phyloP scores from a whole-genome alignment of 53 echinoderm and acorn worm genomes.

The Actinopyga echinites region DNA sequence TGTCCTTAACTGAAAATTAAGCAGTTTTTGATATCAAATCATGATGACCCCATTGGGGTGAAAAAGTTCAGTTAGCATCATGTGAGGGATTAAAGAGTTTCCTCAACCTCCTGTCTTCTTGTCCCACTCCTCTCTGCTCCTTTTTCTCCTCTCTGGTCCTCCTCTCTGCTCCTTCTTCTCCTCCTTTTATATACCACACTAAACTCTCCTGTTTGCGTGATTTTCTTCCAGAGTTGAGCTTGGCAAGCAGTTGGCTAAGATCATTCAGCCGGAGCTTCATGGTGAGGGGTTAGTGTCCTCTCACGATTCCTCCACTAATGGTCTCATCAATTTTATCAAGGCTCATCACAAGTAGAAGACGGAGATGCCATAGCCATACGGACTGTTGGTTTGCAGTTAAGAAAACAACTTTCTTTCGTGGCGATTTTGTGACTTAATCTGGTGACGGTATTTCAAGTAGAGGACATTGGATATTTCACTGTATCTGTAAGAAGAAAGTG shows the following conservation, averaged over 20 bases:
- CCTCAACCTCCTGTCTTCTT: neutral
- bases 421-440: no score
- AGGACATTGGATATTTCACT: no score
- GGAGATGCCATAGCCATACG: neutral
- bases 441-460: no score
- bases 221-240: constrained; percentile 82
- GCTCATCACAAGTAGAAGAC: constrained; percentile 56
- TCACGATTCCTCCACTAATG: constrained; percentile 95
- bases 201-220: neutral
- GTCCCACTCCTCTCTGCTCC: neutral
- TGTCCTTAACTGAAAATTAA: no score
- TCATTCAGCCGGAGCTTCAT: constrained; percentile 92
- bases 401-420: no score
- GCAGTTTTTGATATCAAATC: no score
- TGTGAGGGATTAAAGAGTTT: no score
- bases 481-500: no score
- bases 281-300: constrained; percentile 62
- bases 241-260: constrained; percentile 95
- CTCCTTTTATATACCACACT: neutral
- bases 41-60: no score
- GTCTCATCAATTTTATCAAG: constrained; percentile 99
- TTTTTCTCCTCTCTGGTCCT: neutral
- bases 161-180: neutral
- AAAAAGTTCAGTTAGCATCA: no score
- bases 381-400: neutral